A percentile compares a stretch with the other conserved stretches of the same genome.
These are phyloP conservation scores for Alloscopus bannaensis DNA, from an alignment of 2,888 invertebrate genomes.

Conservation along the genomic window DNA sequence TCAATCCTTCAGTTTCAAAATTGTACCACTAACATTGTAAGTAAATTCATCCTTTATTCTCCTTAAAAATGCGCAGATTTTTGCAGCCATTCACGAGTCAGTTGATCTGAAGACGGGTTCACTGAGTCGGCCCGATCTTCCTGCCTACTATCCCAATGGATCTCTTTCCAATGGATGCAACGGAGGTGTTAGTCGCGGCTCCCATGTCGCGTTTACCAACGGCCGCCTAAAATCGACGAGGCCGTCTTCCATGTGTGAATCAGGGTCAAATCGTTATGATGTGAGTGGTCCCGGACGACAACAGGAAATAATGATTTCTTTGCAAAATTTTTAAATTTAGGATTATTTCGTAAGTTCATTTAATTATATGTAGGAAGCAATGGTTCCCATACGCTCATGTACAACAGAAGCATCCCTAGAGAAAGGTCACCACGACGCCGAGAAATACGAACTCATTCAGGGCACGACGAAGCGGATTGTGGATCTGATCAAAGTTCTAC, in stretches of 20 bases:
- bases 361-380: slow-evolving; percentile 45
- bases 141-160: slow-evolving; percentile 20
- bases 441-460: slow-evolving; percentile 64
- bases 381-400: slow-evolving; percentile 55
- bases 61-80: too few relatives aligned
- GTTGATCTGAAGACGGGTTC: slow-evolving; percentile 53
- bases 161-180: slow-evolving; percentile 30
- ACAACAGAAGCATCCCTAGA: slow-evolving; percentile 56
- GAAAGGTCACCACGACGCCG: slow-evolving; percentile 33
- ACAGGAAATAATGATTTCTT: too few relatives aligned
- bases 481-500: slow-evolving; percentile 70
- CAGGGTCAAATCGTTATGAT: slow-evolving; percentile 50
- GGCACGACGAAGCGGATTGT: slow-evolving; percentile 70
- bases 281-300: too few relatives aligned
- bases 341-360: too few relatives aligned
- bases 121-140: slow-evolving; percentile 10
- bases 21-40: too few relatives aligned
- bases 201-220: slow-evolving; percentile 22
- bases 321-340: too few relatives aligned
- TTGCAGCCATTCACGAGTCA: slow-evolving; percentile 59
- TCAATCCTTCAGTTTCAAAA: too few relatives aligned
- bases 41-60: too few relatives aligned
- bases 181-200: slow-evolving; percentile 15
- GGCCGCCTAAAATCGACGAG: slow-evolving; percentile 52
- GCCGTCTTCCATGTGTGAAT: slow-evolving; percentile 67